Percentiles rank a stretch among this genome's conserved stretches.
phyloP scores from a whole-genome alignment of 2,888 invertebrate species.

The Drosophila niveifrons region DNA sequence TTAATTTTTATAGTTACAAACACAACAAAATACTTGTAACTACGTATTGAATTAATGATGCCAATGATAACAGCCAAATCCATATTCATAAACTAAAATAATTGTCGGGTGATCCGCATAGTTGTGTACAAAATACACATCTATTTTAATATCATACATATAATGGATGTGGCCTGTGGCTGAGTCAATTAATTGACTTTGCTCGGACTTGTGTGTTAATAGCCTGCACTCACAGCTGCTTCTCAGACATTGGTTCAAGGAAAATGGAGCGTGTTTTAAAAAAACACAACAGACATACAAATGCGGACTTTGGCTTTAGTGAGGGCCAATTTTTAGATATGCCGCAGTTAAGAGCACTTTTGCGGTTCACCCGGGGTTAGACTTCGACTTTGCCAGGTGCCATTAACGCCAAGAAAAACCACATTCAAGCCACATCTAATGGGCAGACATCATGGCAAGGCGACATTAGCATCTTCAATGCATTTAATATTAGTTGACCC shows the following conservation, averaged over 20 bases:
- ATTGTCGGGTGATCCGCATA: slow-evolving; percentile 21
- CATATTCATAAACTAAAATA: slow-evolving; percentile 33
- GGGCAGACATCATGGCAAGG: slow-evolving; percentile 53
- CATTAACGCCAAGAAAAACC: slow-evolving; percentile 40
- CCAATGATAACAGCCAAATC: slow-evolving; percentile 10
- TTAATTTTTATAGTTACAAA: not conserved
- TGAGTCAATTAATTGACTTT: slow-evolving; percentile 55
- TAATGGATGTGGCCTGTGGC: slow-evolving; percentile 40
- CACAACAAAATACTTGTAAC: slow-evolving; percentile 1
- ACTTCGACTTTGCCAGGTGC: slow-evolving; percentile 14
- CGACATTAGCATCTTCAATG: slow-evolving; percentile 38
- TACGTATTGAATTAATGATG: slow-evolving; percentile 15
- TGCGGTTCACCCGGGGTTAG: slow-evolving; percentile 51
- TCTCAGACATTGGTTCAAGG: slow-evolving; percentile 65
- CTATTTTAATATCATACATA: slow-evolving; percentile 27
- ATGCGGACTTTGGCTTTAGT: slow-evolving; percentile 49
- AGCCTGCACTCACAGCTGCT: slow-evolving; percentile 33
- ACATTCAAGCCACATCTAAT: slow-evolving; percentile 37
- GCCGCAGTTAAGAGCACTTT: slow-evolving; percentile 28
- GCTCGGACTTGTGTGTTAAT: slow-evolving; percentile 51
- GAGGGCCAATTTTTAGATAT: slow-evolving; percentile 36
- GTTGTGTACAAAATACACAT: slow-evolving; percentile 37
- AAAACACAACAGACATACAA: not conserved
- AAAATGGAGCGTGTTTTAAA: slow-evolving; percentile 72
- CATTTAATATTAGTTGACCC: not conserved